Evolutionary conservation across 2,888 invertebrate species (phyloP).

Genomic region (Pammene fasciana): DNA sequence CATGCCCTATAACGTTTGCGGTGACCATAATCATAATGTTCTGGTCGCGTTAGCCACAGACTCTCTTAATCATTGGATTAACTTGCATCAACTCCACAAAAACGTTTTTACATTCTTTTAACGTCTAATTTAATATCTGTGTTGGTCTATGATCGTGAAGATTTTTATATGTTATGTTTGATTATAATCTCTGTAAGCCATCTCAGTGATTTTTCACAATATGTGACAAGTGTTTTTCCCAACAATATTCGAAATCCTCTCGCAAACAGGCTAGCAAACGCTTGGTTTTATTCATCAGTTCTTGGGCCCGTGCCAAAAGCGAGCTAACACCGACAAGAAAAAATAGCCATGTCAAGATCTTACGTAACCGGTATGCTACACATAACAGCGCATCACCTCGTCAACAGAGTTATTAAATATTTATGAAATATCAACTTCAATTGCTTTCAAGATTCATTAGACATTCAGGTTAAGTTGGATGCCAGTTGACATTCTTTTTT

Average conservation of each 20-base stretch:
- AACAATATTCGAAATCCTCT: slow-evolving; percentile 32
- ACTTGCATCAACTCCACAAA: slow-evolving; percentile 10
- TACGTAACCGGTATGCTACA: slow-evolving; percentile 42
- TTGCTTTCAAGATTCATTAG: background rate
- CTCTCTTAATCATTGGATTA: slow-evolving; percentile 21
- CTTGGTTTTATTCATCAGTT: slow-evolving; percentile 54
- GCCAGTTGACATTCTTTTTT: background rate
- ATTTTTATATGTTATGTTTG: slow-evolving; percentile 5
- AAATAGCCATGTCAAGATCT: slow-evolving; percentile 73
- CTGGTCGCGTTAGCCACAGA: slow-evolving; percentile 26
- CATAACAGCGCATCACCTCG: slow-evolving; percentile 29
- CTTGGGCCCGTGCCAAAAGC: slow-evolving; percentile 72
- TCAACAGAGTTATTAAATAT: slow-evolving; percentile 34
- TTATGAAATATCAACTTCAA: slow-evolving; percentile 19
- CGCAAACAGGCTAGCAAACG: slow-evolving; percentile 48
- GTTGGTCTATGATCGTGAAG: background rate
- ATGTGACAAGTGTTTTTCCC: slow-evolving; percentile 36
- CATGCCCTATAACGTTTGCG: slow-evolving; percentile 18
- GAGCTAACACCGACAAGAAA: slow-evolving; percentile 74
- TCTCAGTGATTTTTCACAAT: slow-evolving; percentile 22
- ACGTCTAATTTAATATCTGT: background rate
- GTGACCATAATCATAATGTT: slow-evolving; percentile 29
- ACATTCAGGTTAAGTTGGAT: background rate
- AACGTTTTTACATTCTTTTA: slow-evolving; percentile 11
- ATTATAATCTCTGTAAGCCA: slow-evolving; percentile 13